Evolutionary conservation across 2,888 invertebrate species (phyloP).

Genomic region (Cantharis rufa): DNA sequence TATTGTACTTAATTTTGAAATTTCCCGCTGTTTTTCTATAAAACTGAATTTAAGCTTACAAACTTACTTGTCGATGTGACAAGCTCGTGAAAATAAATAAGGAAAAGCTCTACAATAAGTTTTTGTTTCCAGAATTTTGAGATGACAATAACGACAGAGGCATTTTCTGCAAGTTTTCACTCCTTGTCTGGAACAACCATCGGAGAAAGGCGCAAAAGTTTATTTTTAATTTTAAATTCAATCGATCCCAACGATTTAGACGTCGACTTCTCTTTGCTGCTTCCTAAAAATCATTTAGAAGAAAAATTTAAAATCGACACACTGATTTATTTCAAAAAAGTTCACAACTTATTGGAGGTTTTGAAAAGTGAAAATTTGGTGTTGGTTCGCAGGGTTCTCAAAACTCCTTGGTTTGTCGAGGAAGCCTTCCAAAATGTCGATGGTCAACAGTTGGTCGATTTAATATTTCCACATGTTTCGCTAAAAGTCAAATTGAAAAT

Average conservation of each 20-base stretch:
- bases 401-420: slow-evolving; percentile 24
- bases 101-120: background rate
- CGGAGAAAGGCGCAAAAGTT: slow-evolving; percentile 14
- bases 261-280: slow-evolving; percentile 7
- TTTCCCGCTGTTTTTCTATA: too few species aligned
- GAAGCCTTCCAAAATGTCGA: slow-evolving; percentile 10
- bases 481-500: slow-evolving; percentile 22
- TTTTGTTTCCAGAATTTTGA: background rate
- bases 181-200: slow-evolving; percentile 8
- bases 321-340: slow-evolving; percentile 19
- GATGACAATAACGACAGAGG: background rate
- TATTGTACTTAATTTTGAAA: too few species aligned
- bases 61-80: too few species aligned
- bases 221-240: slow-evolving; percentile 8
- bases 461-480: slow-evolving; percentile 21
- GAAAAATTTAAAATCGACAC: slow-evolving; percentile 25
- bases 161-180: slow-evolving; percentile 10
- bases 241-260: background rate
- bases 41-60: too few species aligned
- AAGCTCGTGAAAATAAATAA: too few species aligned
- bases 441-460: slow-evolving; percentile 11
- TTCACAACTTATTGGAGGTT: slow-evolving; percentile 16
- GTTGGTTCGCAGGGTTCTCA: slow-evolving; percentile 21
- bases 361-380: slow-evolving; percentile 22
- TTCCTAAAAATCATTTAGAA: slow-evolving; percentile 9